These are phyloP conservation scores for Ischnura elegans DNA, from an alignment of 2,888 invertebrate species.

Conservation along the genomic window DNA sequence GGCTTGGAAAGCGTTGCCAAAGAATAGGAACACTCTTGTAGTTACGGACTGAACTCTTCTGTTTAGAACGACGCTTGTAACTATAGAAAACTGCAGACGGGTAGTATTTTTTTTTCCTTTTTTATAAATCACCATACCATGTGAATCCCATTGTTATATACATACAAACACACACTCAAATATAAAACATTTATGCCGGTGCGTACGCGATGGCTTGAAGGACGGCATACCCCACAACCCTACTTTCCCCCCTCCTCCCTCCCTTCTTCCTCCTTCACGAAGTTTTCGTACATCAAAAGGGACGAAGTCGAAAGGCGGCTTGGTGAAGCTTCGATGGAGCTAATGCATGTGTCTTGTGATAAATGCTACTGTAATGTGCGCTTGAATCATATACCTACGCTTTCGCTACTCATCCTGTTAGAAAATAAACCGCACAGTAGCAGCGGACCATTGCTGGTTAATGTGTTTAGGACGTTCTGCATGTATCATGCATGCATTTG, in stretches of 20 bases:
- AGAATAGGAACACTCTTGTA: conserved; percentile 65
- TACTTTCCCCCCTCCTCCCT: too few species aligned
- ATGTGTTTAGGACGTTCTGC: conserved; percentile 47
- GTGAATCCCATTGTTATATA: conserved; percentile 35
- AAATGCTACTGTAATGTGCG: conserved; percentile 29
- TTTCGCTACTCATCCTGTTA: neutral
- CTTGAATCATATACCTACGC: conserved; percentile 24
- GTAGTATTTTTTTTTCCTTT: conserved; percentile 58
- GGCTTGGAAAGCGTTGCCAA: conserved; percentile 65
- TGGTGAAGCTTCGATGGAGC: neutral
- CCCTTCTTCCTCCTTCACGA: too few species aligned
- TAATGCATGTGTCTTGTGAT: conserved; percentile 48
- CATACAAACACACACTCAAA: neutral
- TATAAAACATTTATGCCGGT: conserved; percentile 13
- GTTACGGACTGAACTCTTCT: conserved; percentile 65
- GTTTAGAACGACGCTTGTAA: conserved; percentile 66
- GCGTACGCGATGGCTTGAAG: conserved; percentile 41
- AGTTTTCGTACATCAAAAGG: conserved; percentile 1
- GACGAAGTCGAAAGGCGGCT: neutral
- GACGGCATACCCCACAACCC: neutral
- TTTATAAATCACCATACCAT: conserved; percentile 37
- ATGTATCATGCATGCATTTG: conserved; percentile 18
- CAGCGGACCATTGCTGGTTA: conserved; percentile 44
- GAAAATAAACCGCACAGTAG: conserved; percentile 11
- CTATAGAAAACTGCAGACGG: conserved; percentile 61